Conservation (phyloP, 2,888 invertebrate genomes). For the Teleogryllus oceanicus region DNA sequence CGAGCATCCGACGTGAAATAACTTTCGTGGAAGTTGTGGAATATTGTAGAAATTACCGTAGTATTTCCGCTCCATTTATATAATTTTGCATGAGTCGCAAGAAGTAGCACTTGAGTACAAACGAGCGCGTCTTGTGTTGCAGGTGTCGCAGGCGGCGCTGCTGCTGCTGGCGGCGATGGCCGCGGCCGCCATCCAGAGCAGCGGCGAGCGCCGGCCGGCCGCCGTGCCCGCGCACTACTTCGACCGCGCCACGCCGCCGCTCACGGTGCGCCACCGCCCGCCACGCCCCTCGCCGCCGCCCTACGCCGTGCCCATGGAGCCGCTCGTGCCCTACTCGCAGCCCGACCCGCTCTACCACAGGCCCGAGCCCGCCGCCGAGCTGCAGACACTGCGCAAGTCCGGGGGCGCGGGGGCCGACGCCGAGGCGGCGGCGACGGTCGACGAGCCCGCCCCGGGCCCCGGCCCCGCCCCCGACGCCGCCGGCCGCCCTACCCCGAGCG, state of each 20-base stretch:
- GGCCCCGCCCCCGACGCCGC: conserved; percentile 55
- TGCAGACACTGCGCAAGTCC: neutral
- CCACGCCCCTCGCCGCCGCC: conserved; percentile 54
- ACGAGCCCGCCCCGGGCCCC: neutral
- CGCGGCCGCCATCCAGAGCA: neutral
- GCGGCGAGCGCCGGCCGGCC: neutral
- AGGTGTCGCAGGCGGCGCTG: neutral
- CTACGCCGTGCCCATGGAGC: conserved; percentile 78
- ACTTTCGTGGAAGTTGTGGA: too few species aligned
- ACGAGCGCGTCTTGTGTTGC: neutral
- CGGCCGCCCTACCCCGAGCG: conserved; percentile 31
- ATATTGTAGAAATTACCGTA: too few species aligned
- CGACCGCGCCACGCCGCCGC: conserved; percentile 34
- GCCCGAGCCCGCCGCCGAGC: conserved; percentile 19
- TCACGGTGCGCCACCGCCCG: conserved; percentile 35
- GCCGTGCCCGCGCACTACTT: conserved; percentile 35
- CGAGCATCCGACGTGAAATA: too few species aligned
- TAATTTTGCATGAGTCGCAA: too few species aligned
- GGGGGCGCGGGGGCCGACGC: too few species aligned
- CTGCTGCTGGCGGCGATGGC: neutral
- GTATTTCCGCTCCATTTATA: too few species aligned
- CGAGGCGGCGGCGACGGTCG: neutral
- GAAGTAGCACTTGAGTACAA: too few species aligned
- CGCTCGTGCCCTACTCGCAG: conserved; percentile 73
- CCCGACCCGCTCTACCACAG: conserved; percentile 63